These are phyloP conservation scores for Ctenoplectra terminalis DNA, from an alignment of 1,140 invertebrate genomes.

Conservation along the genomic window DNA sequence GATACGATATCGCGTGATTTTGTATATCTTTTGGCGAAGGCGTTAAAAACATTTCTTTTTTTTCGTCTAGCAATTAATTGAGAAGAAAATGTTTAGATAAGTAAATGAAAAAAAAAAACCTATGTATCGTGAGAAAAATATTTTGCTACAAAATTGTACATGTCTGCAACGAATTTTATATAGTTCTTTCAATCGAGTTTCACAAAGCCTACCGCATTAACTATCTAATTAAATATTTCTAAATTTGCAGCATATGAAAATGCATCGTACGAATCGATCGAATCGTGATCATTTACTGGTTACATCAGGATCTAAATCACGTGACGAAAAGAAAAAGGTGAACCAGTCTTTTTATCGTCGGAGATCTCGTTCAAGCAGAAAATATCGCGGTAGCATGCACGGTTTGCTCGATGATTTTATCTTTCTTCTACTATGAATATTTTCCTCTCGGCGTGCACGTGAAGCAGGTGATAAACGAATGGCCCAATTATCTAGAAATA, in stretches of 20 bases:
- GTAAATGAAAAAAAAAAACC: no score
- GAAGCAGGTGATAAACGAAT: not conserved
- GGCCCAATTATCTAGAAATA: not conserved
- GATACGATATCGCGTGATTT: no score
- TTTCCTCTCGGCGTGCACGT: no score
- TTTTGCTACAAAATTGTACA: no score
- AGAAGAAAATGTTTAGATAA: no score
- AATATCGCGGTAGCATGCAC: not conserved
- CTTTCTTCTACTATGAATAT: not conserved
- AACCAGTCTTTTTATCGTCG: not conserved
- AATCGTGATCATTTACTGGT: not conserved
- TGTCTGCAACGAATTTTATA: no score
- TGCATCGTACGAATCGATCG: not conserved
- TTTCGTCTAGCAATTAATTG: no score
- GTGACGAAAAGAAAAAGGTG: not conserved
- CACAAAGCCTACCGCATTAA: no score
- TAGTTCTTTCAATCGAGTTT: no score
- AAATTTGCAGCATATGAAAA: not conserved
- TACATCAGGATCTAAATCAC: not conserved
- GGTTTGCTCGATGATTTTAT: not conserved
- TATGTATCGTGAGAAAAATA: no score
- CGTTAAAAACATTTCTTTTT: no score
- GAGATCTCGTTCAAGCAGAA: not conserved
- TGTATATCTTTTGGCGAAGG: no score
- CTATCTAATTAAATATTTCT: not conserved